These are phyloP conservation scores for Drosophila fulvimacula DNA, from an alignment of 2,888 invertebrate species.

Conservation along the genomic window DNA sequence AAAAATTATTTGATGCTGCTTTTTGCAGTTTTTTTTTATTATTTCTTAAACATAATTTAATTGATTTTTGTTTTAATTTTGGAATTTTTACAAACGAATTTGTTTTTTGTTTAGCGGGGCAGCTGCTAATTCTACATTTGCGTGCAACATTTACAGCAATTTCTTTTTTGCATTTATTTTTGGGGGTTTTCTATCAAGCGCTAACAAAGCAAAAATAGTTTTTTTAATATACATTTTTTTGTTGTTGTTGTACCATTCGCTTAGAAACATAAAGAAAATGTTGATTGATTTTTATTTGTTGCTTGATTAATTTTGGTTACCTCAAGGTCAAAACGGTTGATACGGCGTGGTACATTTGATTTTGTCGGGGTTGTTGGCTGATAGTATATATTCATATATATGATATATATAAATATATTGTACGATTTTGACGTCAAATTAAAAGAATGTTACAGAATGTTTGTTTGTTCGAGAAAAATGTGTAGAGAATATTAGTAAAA, in stretches of 20 bases:
- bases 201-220: constrained; percentile 39
- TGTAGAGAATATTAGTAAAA: constrained; percentile 69
- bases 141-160: constrained; percentile 70
- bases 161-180: constrained; percentile 17
- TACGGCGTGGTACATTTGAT: constrained; percentile 98
- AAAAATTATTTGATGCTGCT: constrained; percentile 17
- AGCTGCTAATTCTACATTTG: constrained; percentile 59
- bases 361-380: constrained; percentile 85
- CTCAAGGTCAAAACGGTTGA: constrained; percentile 97
- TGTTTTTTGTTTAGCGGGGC: constrained; percentile 5
- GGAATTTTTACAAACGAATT: constrained; percentile 30
- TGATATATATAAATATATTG: constrained; percentile 6
- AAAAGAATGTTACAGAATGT: constrained; percentile 20
- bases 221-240: constrained; percentile 16
- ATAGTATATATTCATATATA: constrained; percentile 49
- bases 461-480: constrained; percentile 37
- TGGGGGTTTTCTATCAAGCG: constrained; percentile 30
- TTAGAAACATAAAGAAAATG: constrained; percentile 33
- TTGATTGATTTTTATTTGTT: constrained; percentile 32
- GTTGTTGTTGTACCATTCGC: constrained; percentile 30
- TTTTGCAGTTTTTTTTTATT: constrained; percentile 32
- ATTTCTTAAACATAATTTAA: neutral
- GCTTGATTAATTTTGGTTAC: constrained; percentile 86
- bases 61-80: neutral
- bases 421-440: constrained; percentile 23